phyloP scores from a whole-genome alignment of 1,140 invertebrate species.

The Halesus radiatus region DNA sequence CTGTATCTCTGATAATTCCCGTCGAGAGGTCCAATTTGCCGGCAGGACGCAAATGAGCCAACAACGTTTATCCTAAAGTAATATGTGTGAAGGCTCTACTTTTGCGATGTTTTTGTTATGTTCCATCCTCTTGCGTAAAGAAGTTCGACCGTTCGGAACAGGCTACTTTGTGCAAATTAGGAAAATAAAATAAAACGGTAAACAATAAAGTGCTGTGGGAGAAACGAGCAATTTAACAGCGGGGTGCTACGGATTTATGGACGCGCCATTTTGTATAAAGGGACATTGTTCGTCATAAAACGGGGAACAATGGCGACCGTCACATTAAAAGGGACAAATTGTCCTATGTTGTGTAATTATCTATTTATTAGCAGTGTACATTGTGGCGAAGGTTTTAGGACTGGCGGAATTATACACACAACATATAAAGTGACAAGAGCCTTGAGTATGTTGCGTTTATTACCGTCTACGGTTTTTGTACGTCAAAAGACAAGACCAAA shows the following conservation, averaged over 20 bases:
- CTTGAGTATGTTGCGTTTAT: not conserved
- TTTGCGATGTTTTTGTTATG: too few species aligned
- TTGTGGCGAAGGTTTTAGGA: not conserved
- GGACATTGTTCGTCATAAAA: conserved; percentile 35
- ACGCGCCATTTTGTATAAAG: conserved; percentile 19
- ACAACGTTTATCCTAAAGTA: not conserved
- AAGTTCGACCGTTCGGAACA: not conserved
- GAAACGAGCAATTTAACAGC: conserved; percentile 46
- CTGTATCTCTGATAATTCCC: not conserved
- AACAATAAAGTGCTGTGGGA: conserved; percentile 31
- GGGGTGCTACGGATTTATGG: conserved; percentile 37
- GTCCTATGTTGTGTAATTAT: conserved; percentile 34
- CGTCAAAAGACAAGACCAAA: not conserved
- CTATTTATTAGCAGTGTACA: conserved; percentile 23
- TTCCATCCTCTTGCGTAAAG: too few species aligned
- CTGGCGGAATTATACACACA: not conserved
- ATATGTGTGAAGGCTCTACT: not conserved
- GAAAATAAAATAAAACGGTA: conserved; percentile 24
- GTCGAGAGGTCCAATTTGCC: too few species aligned
- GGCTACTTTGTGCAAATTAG: conserved; percentile 26
- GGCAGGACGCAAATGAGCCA: not conserved
- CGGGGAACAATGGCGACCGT: conserved; percentile 3
- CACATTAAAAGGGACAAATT: conserved; percentile 22
- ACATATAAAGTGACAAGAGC: not conserved
- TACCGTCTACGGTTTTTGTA: not conserved